A percentile compares a stretch with the other conserved stretches of the same genome.
Conservation (phyloP, 2,888 invertebrate genomes). For the Malacosoma neustria region DNA sequence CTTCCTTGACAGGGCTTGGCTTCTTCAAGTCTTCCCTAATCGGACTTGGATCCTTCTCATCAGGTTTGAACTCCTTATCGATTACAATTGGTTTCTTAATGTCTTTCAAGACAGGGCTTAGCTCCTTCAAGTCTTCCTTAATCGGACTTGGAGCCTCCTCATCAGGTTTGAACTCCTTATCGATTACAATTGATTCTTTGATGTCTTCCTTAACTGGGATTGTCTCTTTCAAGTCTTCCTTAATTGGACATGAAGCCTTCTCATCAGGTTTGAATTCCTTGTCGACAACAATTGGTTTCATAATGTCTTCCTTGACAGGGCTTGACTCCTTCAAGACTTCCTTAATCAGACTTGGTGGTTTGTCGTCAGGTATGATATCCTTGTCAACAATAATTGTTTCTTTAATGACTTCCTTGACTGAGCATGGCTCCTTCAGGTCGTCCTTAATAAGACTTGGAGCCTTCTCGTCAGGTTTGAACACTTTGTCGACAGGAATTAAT, state of each 20-base stretch:
- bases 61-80: neutral
- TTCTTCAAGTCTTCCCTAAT: neutral
- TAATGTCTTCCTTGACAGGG: neutral
- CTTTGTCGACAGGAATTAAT: neutral
- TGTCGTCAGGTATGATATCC: neutral
- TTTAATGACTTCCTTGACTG: no score
- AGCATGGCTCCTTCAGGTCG: no score
- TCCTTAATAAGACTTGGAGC: no score
- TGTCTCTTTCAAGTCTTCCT: neutral
- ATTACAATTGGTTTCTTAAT: neutral
- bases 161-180: neutral
- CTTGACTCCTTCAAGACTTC: neutral
- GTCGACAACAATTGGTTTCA: neutral
- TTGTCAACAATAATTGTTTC: no score
- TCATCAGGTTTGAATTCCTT: neutral
- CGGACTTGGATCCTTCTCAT: neutral
- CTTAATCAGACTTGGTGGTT: neutral
- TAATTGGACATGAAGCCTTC: conserved; percentile 1
- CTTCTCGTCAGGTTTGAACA: neutral
- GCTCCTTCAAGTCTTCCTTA: neutral
- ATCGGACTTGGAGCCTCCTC: neutral
- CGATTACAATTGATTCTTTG: no score
- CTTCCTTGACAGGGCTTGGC: neutral
- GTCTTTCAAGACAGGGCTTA: neutral
- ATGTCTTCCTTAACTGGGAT: no score